Conservation (phyloP, 2,888 invertebrate species). For the Drosophila mimica region DNA sequence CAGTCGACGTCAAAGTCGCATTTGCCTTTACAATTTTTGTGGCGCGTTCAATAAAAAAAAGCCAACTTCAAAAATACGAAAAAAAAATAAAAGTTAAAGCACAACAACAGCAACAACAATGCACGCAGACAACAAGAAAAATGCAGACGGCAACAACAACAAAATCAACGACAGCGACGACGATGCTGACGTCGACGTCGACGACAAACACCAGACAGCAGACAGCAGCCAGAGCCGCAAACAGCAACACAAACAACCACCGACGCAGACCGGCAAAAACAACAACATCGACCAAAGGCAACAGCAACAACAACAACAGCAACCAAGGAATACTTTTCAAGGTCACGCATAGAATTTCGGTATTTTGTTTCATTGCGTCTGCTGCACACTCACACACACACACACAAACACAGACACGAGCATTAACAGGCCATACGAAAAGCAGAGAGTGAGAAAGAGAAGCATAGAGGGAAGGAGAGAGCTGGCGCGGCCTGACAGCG, state of each 20-base stretch:
- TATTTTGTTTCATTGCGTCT: slow-evolving; percentile 80
- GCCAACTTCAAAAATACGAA: slow-evolving; percentile 57
- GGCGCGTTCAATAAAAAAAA: slow-evolving; percentile 69
- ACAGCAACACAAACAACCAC: slow-evolving; percentile 73
- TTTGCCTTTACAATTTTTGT: slow-evolving; percentile 75
- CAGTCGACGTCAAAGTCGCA: slow-evolving; percentile 56
- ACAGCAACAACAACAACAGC: slow-evolving; percentile 37
- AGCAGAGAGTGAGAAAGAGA: not conserved
- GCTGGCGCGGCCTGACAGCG: slow-evolving; percentile 21
- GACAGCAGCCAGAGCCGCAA: slow-evolving; percentile 48
- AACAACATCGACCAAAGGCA: slow-evolving; percentile 43
- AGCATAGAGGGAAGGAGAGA: slow-evolving; percentile 14
- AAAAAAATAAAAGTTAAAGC: slow-evolving; percentile 45
- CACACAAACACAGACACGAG: not conserved
- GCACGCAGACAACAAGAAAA: slow-evolving; percentile 76
- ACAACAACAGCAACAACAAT: slow-evolving; percentile 41
- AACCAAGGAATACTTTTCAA: slow-evolving; percentile 83
- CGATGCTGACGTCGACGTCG: slow-evolving; percentile 32
- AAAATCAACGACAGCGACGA: slow-evolving; percentile 53
- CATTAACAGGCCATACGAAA: slow-evolving; percentile 19
- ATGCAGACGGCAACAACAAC: slow-evolving; percentile 73
- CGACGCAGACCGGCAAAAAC: slow-evolving; percentile 65
- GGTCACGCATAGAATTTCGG: slow-evolving; percentile 83
- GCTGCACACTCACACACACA: slow-evolving; percentile 60
- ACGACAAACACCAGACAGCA: slow-evolving; percentile 62